These are phyloP conservation scores for Penaeus vannamei DNA, from an alignment of 1,140 invertebrate genomes.

Conservation along the genomic window DNA sequence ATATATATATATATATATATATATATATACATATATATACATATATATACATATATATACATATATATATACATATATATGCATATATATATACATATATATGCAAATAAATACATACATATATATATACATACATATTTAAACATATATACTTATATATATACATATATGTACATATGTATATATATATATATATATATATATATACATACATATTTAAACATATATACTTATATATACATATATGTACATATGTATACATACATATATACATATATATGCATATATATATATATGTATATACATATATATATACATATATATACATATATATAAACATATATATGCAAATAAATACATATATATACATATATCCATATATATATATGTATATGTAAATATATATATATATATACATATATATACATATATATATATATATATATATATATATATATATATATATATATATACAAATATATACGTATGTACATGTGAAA, in stretches of 20 bases:
- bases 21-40: too few relatives aligned
- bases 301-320: not conserved
- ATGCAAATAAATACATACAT: not conserved
- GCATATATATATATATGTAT: not conserved
- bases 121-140: slow-evolving; percentile 19
- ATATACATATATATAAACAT: not conserved
- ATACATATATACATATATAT: not conserved
- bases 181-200: not conserved
- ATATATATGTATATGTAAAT: not conserved
- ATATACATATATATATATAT: not conserved
- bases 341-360: not conserved
- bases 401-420: not conserved
- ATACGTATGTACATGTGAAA: too few relatives aligned
- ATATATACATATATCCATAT: not conserved
- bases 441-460: not conserved
- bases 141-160: not conserved
- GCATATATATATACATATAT: slow-evolving; percentile 12
- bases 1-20: too few relatives aligned
- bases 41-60: too few relatives aligned
- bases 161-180: not conserved
- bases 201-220: not conserved
- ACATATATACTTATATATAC: not conserved
- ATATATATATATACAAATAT: not conserved
- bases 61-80: not conserved
- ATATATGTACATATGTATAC: not conserved